Evolutionary conservation across 1,140 invertebrate genomes (phyloP), one percentile per base, ranked within the genome.

Genomic region (Apis florea): DNA sequence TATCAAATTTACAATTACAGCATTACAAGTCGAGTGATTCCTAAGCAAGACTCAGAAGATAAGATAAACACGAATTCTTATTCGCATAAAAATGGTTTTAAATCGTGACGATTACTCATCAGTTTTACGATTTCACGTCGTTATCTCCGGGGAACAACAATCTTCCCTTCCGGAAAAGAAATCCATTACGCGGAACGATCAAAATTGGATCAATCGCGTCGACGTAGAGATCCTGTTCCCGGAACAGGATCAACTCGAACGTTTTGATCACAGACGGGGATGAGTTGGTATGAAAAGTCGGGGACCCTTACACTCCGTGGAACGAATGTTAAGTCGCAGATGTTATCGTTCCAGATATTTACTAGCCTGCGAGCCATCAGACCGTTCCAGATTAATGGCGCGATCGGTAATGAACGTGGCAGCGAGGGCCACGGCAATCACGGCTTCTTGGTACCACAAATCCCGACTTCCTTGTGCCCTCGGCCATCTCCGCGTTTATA

Each of bases 321-420:
- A 87, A 87, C 86, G 85, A 87, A 87, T 87, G 85, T 84, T 87
- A 87, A 88, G 86, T 83, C 83, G 85, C 73, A 85, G 89, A 91
- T 91, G 89, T 91, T 91, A 91, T 91, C 90, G 83, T 82, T 78
- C 69, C 78, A 85, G 89, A 91, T 91, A 91, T 91, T 91, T 90
- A 89, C 88, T 89, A 87, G 84, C 74, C 74, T 82, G 85, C 86
- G 86, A 87, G 85, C 88, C 89, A 91, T 91, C 90, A 85, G 82
- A 79, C 79, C 77, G 83, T 73, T 84, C 82, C 90, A 91, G 90
- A 92, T 92, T 92, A 92, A 92, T 92, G 90, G 91, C 79, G 84
- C 87, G 91, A 91, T 91, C 91, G 88, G 91, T 92, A 92, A 92
- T 92, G 91, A 92, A 92, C 90, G 91, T 86, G 86, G 89, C 83